Conservation (phyloP, 2,888 invertebrate species). For the Diarsia rubi region DNA sequence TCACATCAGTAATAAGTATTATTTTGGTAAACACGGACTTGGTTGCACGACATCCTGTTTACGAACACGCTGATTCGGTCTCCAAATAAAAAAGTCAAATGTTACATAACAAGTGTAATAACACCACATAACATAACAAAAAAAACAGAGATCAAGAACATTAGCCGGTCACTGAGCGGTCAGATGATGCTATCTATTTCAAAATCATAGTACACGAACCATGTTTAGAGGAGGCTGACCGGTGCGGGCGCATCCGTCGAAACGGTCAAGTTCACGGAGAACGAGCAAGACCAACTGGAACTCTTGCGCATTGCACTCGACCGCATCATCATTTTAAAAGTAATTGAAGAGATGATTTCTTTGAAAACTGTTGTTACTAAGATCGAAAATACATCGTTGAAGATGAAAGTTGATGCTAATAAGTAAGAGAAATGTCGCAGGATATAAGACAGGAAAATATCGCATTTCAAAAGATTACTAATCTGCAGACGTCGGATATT, state of each 20-base stretch:
- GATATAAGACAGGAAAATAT: conserved; percentile 16
- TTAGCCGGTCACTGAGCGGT: conserved; percentile 63
- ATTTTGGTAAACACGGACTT: conserved; percentile 34
- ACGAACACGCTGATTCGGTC: conserved; percentile 16
- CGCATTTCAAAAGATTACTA: conserved; percentile 31
- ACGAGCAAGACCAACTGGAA: conserved; percentile 58
- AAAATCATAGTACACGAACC: conserved; percentile 69
- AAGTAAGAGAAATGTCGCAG: conserved; percentile 17
- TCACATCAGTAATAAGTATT: conserved; percentile 22
- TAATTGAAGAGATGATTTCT: conserved; percentile 13
- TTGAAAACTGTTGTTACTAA: conserved; percentile 18
- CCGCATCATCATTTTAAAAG: conserved; percentile 51
- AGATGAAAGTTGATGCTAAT: conserved; percentile 38
- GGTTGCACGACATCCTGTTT: conserved; percentile 53
- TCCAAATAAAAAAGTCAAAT: conserved; percentile 38
- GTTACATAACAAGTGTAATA: conserved; percentile 54
- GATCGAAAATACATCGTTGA: conserved; percentile 17
- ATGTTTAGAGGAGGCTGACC: conserved; percentile 78
- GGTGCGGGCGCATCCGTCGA: conserved; percentile 81
- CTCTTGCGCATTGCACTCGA: conserved; percentile 69
- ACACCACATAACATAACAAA: conserved; percentile 54
- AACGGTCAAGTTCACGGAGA: conserved; percentile 88
- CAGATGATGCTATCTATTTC: conserved; percentile 72
- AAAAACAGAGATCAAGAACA: conserved; percentile 76
- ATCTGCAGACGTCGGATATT: not conserved